Conservation (phyloP, 2,797 vertebrate species). For the Discoglossus pictus region DNA sequence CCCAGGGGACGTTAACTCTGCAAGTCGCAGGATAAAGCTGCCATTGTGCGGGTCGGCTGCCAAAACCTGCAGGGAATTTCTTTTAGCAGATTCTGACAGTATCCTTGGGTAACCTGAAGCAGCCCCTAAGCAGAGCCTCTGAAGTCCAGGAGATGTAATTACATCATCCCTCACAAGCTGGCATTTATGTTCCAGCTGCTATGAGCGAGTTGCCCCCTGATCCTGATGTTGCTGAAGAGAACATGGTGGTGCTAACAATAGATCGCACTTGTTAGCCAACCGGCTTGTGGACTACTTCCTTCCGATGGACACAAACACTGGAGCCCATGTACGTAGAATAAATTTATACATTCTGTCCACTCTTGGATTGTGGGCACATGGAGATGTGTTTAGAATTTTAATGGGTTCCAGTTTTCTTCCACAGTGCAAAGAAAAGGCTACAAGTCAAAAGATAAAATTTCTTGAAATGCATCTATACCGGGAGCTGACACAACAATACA, state of each 20-base stretch:
- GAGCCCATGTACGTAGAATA: too few species aligned
- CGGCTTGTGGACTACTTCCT: too few species aligned
- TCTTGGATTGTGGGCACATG: too few species aligned
- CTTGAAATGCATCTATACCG: too few species aligned
- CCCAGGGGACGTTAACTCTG: slow-evolving; percentile 53
- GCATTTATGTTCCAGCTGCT: slow-evolving; percentile 63
- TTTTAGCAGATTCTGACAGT: slow-evolving; percentile 64
- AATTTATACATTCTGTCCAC: too few species aligned
- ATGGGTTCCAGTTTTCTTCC: too few species aligned
- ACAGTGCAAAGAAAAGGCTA: too few species aligned
- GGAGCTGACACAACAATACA: too few species aligned
- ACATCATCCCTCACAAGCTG: slow-evolving; percentile 59
- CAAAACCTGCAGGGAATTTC: slow-evolving; percentile 59
- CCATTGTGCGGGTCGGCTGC: slow-evolving; percentile 62
- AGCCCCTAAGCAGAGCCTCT: slow-evolving; percentile 51
- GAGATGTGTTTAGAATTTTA: too few species aligned
- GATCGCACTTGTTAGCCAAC: slow-evolving; percentile 59
- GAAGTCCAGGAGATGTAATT: slow-evolving; percentile 63
- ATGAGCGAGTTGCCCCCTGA: slow-evolving; percentile 61
- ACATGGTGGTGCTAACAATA: slow-evolving; percentile 49
- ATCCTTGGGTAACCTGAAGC: slow-evolving; percentile 68
- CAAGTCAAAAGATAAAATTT: too few species aligned
- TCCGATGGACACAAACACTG: too few species aligned
- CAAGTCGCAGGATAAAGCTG: slow-evolving; percentile 58
- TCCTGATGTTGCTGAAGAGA: slow-evolving; percentile 55